Evolutionary conservation across 2,888 invertebrate species (phyloP).

Genomic region (Andrena marginata): DNA sequence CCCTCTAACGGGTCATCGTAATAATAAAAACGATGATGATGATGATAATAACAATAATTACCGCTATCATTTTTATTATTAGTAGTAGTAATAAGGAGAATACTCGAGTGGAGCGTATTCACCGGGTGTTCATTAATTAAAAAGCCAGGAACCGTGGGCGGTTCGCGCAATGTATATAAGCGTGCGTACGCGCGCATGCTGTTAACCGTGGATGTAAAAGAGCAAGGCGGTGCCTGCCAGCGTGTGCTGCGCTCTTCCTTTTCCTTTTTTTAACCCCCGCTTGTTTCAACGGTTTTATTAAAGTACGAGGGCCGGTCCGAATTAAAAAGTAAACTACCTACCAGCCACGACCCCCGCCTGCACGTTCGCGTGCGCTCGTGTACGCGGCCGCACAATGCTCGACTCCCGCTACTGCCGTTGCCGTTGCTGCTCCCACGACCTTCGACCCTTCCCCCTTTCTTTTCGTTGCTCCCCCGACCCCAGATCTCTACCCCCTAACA

Average conservation of each 20-base stretch:
- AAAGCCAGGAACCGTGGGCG: constrained; percentile 71
- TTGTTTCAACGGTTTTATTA: constrained; percentile 81
- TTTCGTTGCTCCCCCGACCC: background rate
- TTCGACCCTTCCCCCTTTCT: background rate
- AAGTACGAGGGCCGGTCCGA: constrained; percentile 75
- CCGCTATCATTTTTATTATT: constrained; percentile 51
- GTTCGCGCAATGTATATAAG: constrained; percentile 22
- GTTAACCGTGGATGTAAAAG: constrained; percentile 38
- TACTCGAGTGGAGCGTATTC: constrained; percentile 52
- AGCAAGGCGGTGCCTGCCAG: constrained; percentile 20
- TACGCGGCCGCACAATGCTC: constrained; percentile 5
- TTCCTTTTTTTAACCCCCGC: constrained; percentile 29
- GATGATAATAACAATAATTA: constrained; percentile 43
- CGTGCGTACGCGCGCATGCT: constrained; percentile 27
- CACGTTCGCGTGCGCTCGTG: background rate
- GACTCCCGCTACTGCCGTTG: background rate
- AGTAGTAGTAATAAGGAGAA: constrained; percentile 42
- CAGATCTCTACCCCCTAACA: constrained; percentile 8
- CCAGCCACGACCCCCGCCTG: constrained; percentile 27
- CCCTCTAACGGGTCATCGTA: constrained; percentile 34
- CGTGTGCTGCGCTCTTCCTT: constrained; percentile 21
- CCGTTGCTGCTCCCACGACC: background rate
- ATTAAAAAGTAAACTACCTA: constrained; percentile 82
- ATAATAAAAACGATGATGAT: constrained; percentile 25
- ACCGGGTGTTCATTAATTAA: constrained; percentile 79